Base-by-base conservation (phyloP, 2,888 invertebrate genomes). In the Heteromurus nitidus region DNA sequence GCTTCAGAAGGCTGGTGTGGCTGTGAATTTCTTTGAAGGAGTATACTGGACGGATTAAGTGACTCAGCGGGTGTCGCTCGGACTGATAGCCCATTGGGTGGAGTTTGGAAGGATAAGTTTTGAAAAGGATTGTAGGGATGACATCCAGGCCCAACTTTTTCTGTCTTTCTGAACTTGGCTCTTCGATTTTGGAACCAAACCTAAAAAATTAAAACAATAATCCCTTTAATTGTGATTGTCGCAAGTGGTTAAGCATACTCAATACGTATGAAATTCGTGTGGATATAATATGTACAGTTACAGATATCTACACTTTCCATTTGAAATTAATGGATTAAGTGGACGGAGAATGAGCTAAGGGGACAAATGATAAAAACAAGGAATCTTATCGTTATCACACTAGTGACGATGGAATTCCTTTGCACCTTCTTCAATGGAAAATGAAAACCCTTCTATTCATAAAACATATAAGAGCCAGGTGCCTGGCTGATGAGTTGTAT, bases 181-280 rank as follows among this genome's bases (percentile, higher is more conserved):
- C 76, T n/a, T 16, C 76, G 53, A 44, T 76, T 76, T 47, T 76
- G 76, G 55, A 58, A 76, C 76, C 76, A 76, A 3, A 76, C 68
- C 68, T 76, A 11, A 55, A 24, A 50, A 20, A 20, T 9, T 50
- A 50, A 50, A 50, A 47, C 11, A 47, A 18, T 20, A 50, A 50
- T 9, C 16, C n/a, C 20, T n/a, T 50, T 1, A 50, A 2, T 20
- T 20, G 9, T 20, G 20, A 50, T 50, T 50, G 50, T 20, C 20
- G 50, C 50, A 50, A n/a, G n/a, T n/a, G n/a, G n/a, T n/a, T n/a
- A n/a, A n/a, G n/a, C n/a, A n/a, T n/a, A n/a, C n/a, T n/a, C n/a
- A n/a, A n/a, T n/a, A n/a, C n/a, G n/a, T n/a, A n/a, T n/a, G n/a
- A n/a, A n/a, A n/a, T n/a, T n/a, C n/a, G n/a, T n/a, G n/a, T n/a